Conservation (phyloP, 1,140 invertebrate species). For the Camponotus vicinus region DNA sequence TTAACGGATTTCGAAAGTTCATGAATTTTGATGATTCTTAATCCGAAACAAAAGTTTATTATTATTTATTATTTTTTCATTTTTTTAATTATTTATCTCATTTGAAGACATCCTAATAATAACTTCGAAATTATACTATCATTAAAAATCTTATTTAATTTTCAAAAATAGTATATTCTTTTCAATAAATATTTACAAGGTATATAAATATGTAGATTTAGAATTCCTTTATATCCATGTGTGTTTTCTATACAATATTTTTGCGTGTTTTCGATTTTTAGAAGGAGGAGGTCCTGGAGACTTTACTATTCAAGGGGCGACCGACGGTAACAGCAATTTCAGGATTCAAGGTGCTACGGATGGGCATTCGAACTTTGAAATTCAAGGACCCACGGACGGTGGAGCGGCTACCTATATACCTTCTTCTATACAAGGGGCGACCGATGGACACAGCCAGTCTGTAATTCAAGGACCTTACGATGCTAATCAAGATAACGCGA, state of each 20-base stretch:
- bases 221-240: not conserved
- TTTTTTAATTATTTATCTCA: not conserved
- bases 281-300: conserved; percentile 78
- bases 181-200: not conserved
- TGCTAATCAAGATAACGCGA: conserved; percentile 57
- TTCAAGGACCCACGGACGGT: conserved; percentile 80
- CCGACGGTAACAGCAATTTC: conserved; percentile 76
- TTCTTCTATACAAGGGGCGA: conserved; percentile 77
- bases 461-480: conserved; percentile 76
- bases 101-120: not conserved
- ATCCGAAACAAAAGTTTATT: not conserved
- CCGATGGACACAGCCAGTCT: conserved; percentile 73
- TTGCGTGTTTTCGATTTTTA: conserved; percentile 61
- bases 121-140: not conserved
- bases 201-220: not conserved
- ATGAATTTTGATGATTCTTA: not conserved
- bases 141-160: not conserved
- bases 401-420: conserved; percentile 69
- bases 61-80: no score
- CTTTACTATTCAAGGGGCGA: conserved; percentile 81
- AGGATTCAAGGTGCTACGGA: conserved; percentile 80
- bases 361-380: conserved; percentile 80
- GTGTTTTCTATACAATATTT: not conserved
- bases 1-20: not conserved
- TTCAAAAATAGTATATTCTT: not conserved